A percentile compares a stretch with the other conserved stretches of the same genome.
Conservation (phyloP, 2,113 vertebrate genomes). For the Proteles cristata region DNA sequence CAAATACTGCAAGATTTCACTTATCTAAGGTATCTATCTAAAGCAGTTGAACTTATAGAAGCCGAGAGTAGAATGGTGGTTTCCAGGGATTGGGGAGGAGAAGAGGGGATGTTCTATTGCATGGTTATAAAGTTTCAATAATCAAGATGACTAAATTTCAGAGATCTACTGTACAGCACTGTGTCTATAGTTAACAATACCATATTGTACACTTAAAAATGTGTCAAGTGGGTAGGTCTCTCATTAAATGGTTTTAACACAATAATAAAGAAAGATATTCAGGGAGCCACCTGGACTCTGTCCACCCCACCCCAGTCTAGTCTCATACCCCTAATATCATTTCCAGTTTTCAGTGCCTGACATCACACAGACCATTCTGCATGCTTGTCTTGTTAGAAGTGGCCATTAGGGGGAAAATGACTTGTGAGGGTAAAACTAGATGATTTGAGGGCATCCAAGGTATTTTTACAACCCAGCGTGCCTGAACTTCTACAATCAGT, state of each 20-base stretch:
- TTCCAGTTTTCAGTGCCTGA: slow-evolving; percentile 8
- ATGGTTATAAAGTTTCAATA: neutral
- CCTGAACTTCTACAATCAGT: neutral
- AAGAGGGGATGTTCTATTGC: neutral
- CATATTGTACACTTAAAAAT: neutral
- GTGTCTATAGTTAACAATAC: neutral
- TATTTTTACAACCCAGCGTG: neutral
- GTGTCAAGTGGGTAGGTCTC: neutral
- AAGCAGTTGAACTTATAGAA: neutral
- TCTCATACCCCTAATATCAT: neutral
- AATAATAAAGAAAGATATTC: neutral
- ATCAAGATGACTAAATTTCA: neutral
- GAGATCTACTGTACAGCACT: neutral
- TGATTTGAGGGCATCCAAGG: neutral
- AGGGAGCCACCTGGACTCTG: neutral
- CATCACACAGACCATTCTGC: neutral
- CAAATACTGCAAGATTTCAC: neutral
- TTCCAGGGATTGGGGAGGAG: neutral
- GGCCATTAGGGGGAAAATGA: neutral
- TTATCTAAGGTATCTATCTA: neutral
- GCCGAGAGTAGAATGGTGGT: neutral
- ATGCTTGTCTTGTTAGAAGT: neutral
- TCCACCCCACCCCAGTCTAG: neutral
- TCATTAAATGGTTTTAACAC: neutral
- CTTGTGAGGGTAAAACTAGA: neutral